Base-by-base conservation (phyloP, 1,140 invertebrate species). In the Heterodera schachtii region DNA sequence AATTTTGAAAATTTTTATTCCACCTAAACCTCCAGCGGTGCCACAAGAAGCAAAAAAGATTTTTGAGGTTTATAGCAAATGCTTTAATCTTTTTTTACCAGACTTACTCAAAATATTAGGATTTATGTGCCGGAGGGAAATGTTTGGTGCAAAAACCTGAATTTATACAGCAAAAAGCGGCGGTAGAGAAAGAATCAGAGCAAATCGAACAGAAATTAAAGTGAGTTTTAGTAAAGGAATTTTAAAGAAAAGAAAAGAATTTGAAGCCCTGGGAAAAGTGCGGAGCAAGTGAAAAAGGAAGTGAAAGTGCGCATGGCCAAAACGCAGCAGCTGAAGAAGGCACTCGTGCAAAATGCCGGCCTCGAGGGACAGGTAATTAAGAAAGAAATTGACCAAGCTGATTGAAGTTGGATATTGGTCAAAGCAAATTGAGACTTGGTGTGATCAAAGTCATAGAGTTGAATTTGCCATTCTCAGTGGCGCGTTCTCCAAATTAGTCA, bases 261-360 rank as follows among this genome's bases (percentile, higher is more conserved):
- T 64, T 64, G 57, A 64, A 79, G 69, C 64, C 49, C 73, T 21
- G 60, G 69, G 11, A 80, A 71, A 47, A 66, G 46, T 41, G 71
- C 73, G 41, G 78, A 81, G 44, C 75, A 87, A 60, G 49, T 86
- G 41, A 86, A 86, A 52, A 46, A 86, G 64, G 86, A 87, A 31
- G 69, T 86, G 60, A 80, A 87, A 73, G 41, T 75, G 13, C 43
- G 86, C 9, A 66, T 86, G 16, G 78, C 79, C 43, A 84, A 86
- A 57, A 86, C 85, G 46, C 79, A 79, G 47, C 85, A 86, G 75
- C 78, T 86, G 7, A 86, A 86, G 66, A 67, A 87, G 67, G 85
- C 85, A 31, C n/a, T 86, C 16, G 11, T 86, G 11, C 84, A 79
- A 46, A 86, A 85, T 19, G 86, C 85, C 71, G 86, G 86, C 13